phyloP scores from a whole-genome alignment of 2,113 vertebrate species.

The Tympanuchus pallidicinctus region DNA sequence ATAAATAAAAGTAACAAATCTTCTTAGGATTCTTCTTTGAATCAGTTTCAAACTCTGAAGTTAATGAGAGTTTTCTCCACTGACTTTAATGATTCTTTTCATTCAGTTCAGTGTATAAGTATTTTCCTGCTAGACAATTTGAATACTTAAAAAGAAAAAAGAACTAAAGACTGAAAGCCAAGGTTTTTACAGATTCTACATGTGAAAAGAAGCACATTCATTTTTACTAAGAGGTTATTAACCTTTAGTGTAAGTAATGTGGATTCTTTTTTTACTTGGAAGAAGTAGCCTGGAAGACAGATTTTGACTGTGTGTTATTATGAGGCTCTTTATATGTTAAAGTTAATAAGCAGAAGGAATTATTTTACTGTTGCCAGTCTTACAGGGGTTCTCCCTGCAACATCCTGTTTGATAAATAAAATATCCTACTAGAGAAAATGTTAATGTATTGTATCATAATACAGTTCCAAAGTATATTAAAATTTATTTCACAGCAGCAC shows the following conservation, averaged over 20 bases:
- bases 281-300: neutral
- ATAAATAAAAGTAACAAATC: neutral
- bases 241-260: slow-evolving; percentile 21
- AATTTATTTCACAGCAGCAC: neutral
- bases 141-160: neutral
- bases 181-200: neutral
- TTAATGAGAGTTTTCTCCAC: neutral
- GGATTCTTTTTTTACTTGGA: neutral
- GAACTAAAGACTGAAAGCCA: neutral
- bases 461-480: neutral
- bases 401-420: neutral
- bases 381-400: neutral
- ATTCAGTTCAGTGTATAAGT: neutral
- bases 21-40: neutral
- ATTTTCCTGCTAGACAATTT: neutral
- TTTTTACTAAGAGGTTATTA: slow-evolving; percentile 17
- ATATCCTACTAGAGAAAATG: neutral
- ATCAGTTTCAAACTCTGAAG: neutral
- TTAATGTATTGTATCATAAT: neutral
- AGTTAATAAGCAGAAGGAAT: slow-evolving; percentile 22
- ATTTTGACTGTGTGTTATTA: slow-evolving; percentile 10
- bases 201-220: neutral
- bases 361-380: neutral
- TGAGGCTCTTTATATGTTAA: neutral
- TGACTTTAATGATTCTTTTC: neutral